Evolutionary conservation across 2,113 vertebrate species (phyloP).

Genomic region (Rallus limicola): DNA sequence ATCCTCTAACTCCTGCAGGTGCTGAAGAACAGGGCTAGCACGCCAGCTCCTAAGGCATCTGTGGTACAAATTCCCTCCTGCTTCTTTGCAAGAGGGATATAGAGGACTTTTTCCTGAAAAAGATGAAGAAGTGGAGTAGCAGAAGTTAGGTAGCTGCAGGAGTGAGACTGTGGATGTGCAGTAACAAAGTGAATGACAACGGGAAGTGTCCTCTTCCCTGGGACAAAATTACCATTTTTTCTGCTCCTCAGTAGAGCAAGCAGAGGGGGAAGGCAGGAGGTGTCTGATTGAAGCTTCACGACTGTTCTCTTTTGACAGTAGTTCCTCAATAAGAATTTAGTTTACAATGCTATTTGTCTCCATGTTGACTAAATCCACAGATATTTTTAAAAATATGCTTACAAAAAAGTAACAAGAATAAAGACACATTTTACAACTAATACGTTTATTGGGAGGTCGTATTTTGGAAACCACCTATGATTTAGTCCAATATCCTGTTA

Average conservation of each 20-base stretch:
- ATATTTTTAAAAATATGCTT: not conserved
- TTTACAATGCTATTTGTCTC: not conserved
- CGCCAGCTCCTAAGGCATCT: not conserved
- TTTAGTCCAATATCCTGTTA: not conserved
- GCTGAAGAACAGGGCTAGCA: not conserved
- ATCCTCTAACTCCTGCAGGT: not conserved
- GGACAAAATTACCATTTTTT: not conserved
- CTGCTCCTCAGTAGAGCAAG: not conserved
- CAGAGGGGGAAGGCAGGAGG: not conserved
- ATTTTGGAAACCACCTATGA: not conserved
- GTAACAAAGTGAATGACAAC: not conserved
- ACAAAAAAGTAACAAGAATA: not conserved
- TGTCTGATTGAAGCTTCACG: not conserved
- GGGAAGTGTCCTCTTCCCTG: not conserved
- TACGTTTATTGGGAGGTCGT: not conserved
- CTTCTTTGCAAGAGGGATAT: not conserved
- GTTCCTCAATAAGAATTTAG: not conserved
- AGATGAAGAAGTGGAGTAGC: not conserved
- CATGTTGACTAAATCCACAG: not conserved
- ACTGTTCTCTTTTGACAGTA: not conserved
- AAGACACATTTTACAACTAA: not conserved
- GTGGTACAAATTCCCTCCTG: not conserved
- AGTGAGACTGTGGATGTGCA: not conserved
- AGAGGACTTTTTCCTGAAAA: not conserved
- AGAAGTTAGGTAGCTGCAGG: not conserved